Conservation (phyloP, 1,140 invertebrate species). For the Cydia amplana region DNA sequence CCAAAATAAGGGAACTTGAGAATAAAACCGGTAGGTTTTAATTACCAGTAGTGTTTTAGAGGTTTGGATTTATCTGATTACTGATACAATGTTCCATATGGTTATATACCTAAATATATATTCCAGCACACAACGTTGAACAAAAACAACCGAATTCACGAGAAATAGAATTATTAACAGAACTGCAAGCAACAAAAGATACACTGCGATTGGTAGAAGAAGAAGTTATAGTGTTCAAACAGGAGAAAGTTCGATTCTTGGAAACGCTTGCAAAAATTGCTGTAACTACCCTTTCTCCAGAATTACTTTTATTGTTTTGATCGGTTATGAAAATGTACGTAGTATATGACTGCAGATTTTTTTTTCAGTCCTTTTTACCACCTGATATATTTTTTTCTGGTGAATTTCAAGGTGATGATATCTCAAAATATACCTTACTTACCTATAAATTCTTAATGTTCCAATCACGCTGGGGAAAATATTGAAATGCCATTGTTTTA, state of each 20-base stretch:
- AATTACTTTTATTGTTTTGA: constrained; percentile 28
- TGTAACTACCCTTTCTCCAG: constrained; percentile 50
- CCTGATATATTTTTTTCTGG: constrained; percentile 53
- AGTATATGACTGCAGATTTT: constrained; percentile 38
- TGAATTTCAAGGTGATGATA: constrained; percentile 43
- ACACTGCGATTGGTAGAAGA: constrained; percentile 66
- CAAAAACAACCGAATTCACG: constrained; percentile 61
- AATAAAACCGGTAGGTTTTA: constrained; percentile 33
- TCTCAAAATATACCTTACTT: constrained; percentile 30
- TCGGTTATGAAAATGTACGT: constrained; percentile 9
- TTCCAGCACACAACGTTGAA: not conserved
- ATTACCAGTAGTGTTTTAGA: too few species aligned
- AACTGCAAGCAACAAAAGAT: constrained; percentile 69
- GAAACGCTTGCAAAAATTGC: constrained; percentile 70
- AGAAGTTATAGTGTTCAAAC: constrained; percentile 64
- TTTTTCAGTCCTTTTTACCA: constrained; percentile 60
- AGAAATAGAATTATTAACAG: constrained; percentile 72
- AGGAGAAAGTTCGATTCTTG: constrained; percentile 70
- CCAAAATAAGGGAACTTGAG: constrained; percentile 62
- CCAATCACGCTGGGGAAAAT: not conserved
- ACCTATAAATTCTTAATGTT: not conserved
- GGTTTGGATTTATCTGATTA: not conserved
- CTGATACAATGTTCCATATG: too few species aligned
- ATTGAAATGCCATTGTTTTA: constrained; percentile 41
- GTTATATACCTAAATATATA: not conserved